Conservation (phyloP, 2,797 vertebrate genomes). For the Cetoscarus ocellatus region DNA sequence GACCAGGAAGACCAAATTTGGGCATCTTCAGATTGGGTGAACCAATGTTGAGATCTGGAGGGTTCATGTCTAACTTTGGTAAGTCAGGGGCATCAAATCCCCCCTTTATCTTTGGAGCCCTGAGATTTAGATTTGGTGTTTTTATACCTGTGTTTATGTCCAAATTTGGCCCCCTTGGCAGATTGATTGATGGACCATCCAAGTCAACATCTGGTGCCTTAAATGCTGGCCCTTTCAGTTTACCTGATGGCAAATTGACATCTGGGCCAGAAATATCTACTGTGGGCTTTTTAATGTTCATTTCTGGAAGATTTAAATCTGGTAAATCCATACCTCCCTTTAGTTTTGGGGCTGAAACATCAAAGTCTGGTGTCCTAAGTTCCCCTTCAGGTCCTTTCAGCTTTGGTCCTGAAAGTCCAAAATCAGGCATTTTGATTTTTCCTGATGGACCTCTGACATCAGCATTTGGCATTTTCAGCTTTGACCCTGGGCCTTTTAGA, state of each 20-base stretch:
- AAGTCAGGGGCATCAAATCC: conserved; percentile 50
- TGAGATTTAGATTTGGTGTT: conserved; percentile 42
- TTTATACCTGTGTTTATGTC: conserved; percentile 33
- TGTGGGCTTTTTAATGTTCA: conserved; percentile 59
- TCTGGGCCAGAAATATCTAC: conserved; percentile 17
- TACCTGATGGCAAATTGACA: no score
- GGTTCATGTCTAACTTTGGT: conserved; percentile 37
- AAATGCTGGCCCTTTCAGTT: no score
- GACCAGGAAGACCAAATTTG: conserved; percentile 11
- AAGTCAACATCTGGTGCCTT: conserved; percentile 1
- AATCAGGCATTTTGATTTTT: no score
- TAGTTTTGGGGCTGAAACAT: no score
- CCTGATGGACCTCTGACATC: no score
- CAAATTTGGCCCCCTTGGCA: conserved; percentile 52
- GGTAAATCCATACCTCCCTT: not conserved
- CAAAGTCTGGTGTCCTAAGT: no score
- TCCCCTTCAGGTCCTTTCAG: no score
- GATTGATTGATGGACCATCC: conserved; percentile 44
- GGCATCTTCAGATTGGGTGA: conserved; percentile 34
- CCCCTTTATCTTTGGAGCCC: conserved; percentile 60
- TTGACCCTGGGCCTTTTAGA: conserved; percentile 32
- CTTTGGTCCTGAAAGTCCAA: no score
- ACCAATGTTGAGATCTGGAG: conserved; percentile 47
- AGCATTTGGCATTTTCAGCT: conserved; percentile 52
- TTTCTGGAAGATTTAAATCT: conserved; percentile 37